Percentiles rank a stretch among this genome's conserved stretches.
Evolutionary conservation across 2,888 invertebrate species (phyloP).

Genomic region (Phengaris arion): DNA sequence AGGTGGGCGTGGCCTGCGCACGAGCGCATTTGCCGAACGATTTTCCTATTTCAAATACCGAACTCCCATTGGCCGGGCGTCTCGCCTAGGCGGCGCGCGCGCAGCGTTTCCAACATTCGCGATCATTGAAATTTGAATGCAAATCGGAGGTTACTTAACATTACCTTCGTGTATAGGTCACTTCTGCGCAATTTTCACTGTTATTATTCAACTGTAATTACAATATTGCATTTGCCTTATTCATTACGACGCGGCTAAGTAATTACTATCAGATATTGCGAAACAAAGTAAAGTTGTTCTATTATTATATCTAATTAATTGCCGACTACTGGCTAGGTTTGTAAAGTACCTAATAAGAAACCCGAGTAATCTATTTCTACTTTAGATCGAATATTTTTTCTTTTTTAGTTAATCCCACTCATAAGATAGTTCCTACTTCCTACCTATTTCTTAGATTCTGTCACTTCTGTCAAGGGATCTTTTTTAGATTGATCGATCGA

Average conservation of each 20-base stretch:
- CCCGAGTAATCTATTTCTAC: not conserved
- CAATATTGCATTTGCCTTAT: slow-evolving; percentile 25
- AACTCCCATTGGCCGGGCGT: slow-evolving; percentile 32
- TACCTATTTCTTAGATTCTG: too few relatives aligned
- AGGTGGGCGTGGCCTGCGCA: slow-evolving; percentile 50
- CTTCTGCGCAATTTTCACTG: slow-evolving; percentile 31
- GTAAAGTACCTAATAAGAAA: not conserved
- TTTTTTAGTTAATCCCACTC: too few relatives aligned
- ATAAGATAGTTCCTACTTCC: too few relatives aligned
- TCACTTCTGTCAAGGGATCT: too few relatives aligned
- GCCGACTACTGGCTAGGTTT: not conserved
- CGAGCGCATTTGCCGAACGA: slow-evolving; percentile 18
- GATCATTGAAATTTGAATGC: slow-evolving; percentile 25
- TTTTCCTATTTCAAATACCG: slow-evolving; percentile 26
- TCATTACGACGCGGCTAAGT: not conserved
- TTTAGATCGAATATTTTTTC: too few relatives aligned
- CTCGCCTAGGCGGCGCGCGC: slow-evolving; percentile 36
- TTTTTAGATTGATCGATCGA: too few relatives aligned
- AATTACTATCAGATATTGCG: slow-evolving; percentile 15
- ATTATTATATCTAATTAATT: slow-evolving; percentile 18
- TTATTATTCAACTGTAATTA: slow-evolving; percentile 34
- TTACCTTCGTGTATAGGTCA: slow-evolving; percentile 32
- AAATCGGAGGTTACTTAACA: slow-evolving; percentile 29
- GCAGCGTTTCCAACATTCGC: slow-evolving; percentile 30
- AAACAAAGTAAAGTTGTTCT: slow-evolving; percentile 24